Base-by-base conservation (phyloP, 2,113 vertebrate genomes). In the Raphicerus campestris region DNA sequence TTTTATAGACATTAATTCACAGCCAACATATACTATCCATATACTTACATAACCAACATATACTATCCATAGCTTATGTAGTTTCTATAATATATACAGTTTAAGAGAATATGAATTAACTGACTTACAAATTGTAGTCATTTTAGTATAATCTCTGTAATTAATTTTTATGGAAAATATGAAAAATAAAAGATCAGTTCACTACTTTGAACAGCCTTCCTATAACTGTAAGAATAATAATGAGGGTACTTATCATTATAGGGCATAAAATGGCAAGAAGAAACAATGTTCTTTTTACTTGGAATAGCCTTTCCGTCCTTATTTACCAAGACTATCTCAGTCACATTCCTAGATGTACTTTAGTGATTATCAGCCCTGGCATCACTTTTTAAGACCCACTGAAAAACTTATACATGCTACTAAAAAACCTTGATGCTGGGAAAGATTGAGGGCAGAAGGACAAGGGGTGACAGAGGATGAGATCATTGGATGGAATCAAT, bases 161-260 rank as follows among this genome's bases (percentile, higher is more conserved):
- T 96, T 93, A 95, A 63, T 78, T 75, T 91, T 96, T 93, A 94
- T 45, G 32, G 63, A 92, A 93, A 96, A 88, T 45, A 63, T 45
- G 49, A 78, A 89, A 96, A 94, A 66, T 66, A 66, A 58, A 75
- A 88, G 35, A 85, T 63, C 10, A 39, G 9, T n/a, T 55, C 45
- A 90, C 19, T 90, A 80, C 47, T 87, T 92, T 80, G 35, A 97
- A 42, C 17, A 61, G 35, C 73, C 20, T 49, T 97, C 8, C 66
- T 92, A 10, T 63, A 87, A 78, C 0, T 66, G 2, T 26, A 82
- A 66, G n/a, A 47, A 88, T 28, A 86, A 96, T 60, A 81, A 77
- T 28, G 4, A 16, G 6, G 39, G 7, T 66, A 6, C 20, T 35
- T 80, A 2, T 45, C 47, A 89, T 66, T 56, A 80, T 6, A 88